Conservation (phyloP, 2,113 vertebrate genomes). For the Neomonachus schauinslandi region DNA sequence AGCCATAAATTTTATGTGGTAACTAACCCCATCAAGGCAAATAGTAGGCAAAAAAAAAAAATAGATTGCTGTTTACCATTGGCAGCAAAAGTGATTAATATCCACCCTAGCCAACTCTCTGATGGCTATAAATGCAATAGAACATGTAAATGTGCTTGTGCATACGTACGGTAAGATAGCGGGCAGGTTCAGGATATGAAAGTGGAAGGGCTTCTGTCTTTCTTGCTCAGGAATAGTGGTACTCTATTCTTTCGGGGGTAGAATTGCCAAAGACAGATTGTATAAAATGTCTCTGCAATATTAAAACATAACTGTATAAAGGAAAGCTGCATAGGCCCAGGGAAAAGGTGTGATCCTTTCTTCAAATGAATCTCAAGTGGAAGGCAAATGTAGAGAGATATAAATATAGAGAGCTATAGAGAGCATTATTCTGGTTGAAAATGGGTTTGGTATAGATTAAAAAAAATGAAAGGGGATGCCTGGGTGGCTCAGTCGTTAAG, state of each 20-base stretch:
- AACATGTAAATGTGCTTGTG: not conserved
- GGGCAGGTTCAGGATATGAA: not conserved
- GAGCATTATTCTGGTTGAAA: not conserved
- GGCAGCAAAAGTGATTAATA: conserved; percentile 2
- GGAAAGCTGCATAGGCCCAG: not conserved
- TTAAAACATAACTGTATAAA: not conserved
- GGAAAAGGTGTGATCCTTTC: not conserved
- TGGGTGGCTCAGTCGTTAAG: no score
- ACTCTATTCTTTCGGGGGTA: not conserved
- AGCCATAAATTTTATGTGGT: not conserved
- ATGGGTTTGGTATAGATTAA: not conserved
- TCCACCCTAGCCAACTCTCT: not conserved
- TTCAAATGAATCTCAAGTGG: not conserved
- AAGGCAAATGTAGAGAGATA: not conserved
- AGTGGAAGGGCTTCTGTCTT: not conserved
- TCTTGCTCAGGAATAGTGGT: not conserved
- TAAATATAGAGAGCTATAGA: not conserved
- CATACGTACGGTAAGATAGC: not conserved
- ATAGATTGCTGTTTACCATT: not conserved
- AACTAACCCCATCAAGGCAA: not conserved
- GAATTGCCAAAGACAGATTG: not conserved
- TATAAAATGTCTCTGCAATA: not conserved
- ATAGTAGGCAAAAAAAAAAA: not conserved
- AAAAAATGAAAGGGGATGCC: not conserved
- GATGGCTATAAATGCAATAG: not conserved